Conservation (phyloP, 2,113 vertebrate species). For the Potamarius usumacintae region DNA sequence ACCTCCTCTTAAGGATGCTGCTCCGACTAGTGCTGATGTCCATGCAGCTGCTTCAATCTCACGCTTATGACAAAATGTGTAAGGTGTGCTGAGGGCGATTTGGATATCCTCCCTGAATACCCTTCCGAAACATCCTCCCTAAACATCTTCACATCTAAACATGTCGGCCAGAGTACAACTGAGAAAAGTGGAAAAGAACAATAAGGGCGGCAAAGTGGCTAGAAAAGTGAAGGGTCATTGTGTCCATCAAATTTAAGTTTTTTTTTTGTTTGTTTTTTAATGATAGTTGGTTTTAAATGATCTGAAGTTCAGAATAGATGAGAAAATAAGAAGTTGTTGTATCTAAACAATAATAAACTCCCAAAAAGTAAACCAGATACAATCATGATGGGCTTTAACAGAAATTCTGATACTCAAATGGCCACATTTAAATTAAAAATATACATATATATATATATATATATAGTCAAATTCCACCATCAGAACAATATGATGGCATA, state of each 20-base stretch:
- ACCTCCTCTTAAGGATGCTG: conserved; percentile 3
- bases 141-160: background rate
- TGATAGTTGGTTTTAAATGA: background rate
- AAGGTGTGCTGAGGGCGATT: conserved; percentile 5
- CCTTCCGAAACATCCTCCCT: background rate
- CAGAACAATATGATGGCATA: too few relatives aligned
- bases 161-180: too few relatives aligned
- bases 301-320: background rate
- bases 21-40: background rate
- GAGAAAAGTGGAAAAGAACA: background rate
- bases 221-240: background rate
- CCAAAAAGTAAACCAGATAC: too few relatives aligned
- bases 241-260: background rate
- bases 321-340: background rate
- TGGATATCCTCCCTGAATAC: background rate
- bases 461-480: too few relatives aligned
- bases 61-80: background rate
- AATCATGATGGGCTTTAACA: background rate
- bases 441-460: too few relatives aligned
- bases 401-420: background rate
- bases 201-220: background rate
- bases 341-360: background rate
- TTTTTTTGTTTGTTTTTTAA: too few relatives aligned
- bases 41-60: background rate
- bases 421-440: too few relatives aligned